A percentile compares a stretch with the other conserved stretches of the same genome.
These are phyloP conservation scores for Acridotheres tristis DNA, from an alignment of 2,797 vertebrate species.

Conservation along the genomic window DNA sequence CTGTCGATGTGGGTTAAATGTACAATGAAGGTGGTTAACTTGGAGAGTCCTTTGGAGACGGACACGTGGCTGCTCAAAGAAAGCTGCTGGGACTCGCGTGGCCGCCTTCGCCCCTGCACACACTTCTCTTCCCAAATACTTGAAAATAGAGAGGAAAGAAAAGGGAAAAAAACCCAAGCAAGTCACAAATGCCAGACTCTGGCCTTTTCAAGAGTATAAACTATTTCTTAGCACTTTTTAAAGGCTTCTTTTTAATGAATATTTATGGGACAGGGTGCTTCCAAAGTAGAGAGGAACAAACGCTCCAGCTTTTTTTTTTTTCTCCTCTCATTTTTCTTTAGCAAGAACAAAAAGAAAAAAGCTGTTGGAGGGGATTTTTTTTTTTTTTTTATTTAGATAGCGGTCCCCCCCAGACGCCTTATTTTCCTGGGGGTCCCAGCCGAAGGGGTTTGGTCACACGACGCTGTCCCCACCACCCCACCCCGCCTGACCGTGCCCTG, in stretches of 20 bases:
- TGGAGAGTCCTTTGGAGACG: constrained; percentile 99
- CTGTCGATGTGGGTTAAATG: constrained; percentile 99
- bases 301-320: constrained; percentile 49
- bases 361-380: neutral
- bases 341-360: constrained; percentile 54
- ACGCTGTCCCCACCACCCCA: neutral
- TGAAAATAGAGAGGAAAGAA: constrained; percentile 78
- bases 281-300: constrained; percentile 74
- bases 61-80: constrained; percentile 99
- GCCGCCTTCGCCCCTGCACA: constrained; percentile 90
- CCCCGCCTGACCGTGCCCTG: neutral
- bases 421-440: constrained; percentile 21
- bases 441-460: constrained; percentile 46
- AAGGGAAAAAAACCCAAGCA: constrained; percentile 64
- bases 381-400: neutral
- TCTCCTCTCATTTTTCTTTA: neutral
- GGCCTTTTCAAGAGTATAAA: constrained; percentile 70
- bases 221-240: constrained; percentile 76
- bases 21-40: constrained; percentile 99
- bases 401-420: neutral
- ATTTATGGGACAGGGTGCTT: constrained; percentile 69
- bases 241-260: constrained; percentile 71
- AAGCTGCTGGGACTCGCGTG: constrained; percentile 95
- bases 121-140: constrained; percentile 84
- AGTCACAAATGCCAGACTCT: constrained; percentile 73